phyloP scores from a whole-genome alignment of 2,797 vertebrate genomes.

The Rhabdomys pumilio region DNA sequence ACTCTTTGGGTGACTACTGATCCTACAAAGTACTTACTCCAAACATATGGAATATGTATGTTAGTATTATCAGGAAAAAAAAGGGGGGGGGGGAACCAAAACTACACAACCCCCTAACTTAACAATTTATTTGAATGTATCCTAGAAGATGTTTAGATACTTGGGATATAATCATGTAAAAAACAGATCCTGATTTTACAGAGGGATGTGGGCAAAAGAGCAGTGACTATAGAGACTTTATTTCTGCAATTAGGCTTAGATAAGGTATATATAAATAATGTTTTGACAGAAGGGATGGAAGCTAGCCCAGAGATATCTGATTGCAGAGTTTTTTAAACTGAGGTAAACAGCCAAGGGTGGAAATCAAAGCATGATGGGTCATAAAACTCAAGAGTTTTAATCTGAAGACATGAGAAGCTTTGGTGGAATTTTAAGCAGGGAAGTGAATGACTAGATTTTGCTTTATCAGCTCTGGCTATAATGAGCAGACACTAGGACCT shows the following conservation, averaged over 20 bases:
- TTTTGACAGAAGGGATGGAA: neutral
- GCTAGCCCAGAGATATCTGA: neutral
- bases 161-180: neutral
- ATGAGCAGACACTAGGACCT: neutral
- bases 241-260: neutral
- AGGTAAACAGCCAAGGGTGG: neutral
- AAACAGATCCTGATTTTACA: neutral
- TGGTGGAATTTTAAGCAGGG: neutral
- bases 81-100: neutral
- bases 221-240: neutral
- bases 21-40: neutral
- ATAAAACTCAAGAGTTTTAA: neutral
- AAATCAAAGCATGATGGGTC: neutral
- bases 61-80: neutral
- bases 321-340: neutral
- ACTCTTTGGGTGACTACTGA: neutral
- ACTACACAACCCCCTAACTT: neutral
- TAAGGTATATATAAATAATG: neutral
- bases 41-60: neutral
- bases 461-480: neutral
- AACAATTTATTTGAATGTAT: neutral
- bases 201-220: neutral
- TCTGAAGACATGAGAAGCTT: neutral
- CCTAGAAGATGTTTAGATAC: neutral
- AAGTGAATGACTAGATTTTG: neutral